Base-by-base conservation (phyloP, 2,113 vertebrate genomes). In the Apeltes quadracus region DNA sequence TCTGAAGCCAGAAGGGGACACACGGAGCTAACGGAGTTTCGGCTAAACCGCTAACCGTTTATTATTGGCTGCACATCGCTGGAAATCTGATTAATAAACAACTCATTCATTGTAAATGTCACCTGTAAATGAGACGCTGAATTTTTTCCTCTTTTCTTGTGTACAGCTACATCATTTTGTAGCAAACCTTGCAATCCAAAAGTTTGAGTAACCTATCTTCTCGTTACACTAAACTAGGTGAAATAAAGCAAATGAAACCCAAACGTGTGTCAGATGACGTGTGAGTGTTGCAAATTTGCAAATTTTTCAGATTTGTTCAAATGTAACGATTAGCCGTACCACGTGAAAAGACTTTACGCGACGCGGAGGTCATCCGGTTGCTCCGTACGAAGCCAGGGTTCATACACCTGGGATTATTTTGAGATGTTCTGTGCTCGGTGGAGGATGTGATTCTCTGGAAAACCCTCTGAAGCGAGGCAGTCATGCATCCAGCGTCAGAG, bases 401-500 rank as follows among this genome's bases (percentile, higher is more conserved):
- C 5, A 11, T 14, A 38, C 43, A 63, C 2, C 14, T 22, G 15
- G 5, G 13, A 48, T 55, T 15, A 54, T 64, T 29, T 55, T 34
- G 23, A 69, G 54, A 64, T 1, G 14, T 13, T n/a, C 27, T 38
- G 39, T 1, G 16, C 2, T 32, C 27, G 29, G 2, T 13, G 48
- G 39, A 51, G 36, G 27, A 44, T 9, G 18, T 0, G 7, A 32
- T 20, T 55, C 9, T 46, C 15, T 38, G 6, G 46, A 66, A 73
- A 58, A 39, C 1, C 5, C 25, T 23, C 5, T 46, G 56, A 53
- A 50, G 59, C 1, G 1, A 55, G 16, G 25, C 43, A 36, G 18
- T 12, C 29, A 70, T 54, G 61, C 48, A 43, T 65, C 20, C 32
- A 23, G 59, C 32, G 13, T n/a, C n/a, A n/a, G 25, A 36, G 61